Evolutionary conservation across 2,113 vertebrate genomes (phyloP).

Genomic region (Anguilla rostrata): DNA sequence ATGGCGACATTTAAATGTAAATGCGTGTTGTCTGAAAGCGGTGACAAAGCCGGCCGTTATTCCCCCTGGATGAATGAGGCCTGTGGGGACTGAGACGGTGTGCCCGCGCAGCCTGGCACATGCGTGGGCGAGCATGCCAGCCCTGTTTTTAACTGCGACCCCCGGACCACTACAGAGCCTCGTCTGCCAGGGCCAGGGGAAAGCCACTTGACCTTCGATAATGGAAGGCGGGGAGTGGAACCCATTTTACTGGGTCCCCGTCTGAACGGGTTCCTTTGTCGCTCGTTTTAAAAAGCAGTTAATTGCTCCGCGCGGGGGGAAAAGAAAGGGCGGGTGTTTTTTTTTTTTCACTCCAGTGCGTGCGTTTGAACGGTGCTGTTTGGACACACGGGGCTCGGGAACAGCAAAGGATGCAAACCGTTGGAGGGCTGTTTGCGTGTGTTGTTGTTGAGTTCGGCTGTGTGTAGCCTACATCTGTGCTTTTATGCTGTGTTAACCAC

Average conservation of each 20-base stretch:
- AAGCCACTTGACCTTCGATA: constrained; percentile 82
- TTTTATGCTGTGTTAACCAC: background rate
- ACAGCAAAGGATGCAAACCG: background rate
- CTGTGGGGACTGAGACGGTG: constrained; percentile 69
- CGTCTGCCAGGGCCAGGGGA: constrained; percentile 71
- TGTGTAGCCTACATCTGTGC: background rate
- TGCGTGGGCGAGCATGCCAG: constrained; percentile 21
- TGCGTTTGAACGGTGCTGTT: background rate
- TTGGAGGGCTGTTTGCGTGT: background rate
- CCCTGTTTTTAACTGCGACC: constrained; percentile 58
- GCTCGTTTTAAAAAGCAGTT: constrained; percentile 80
- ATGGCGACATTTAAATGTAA: background rate
- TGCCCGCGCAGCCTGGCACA: constrained; percentile 59
- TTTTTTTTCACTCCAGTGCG: background rate
- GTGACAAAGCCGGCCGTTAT: constrained; percentile 75
- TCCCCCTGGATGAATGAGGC: constrained; percentile 75
- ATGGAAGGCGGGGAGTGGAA: constrained; percentile 67
- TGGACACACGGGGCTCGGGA: background rate
- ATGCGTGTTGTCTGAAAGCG: constrained; percentile 60
- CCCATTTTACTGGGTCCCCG: constrained; percentile 83
- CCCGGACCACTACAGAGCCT: constrained; percentile 73
- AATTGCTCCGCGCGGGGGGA: constrained; percentile 82
- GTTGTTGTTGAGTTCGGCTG: background rate
- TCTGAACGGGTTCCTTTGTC: constrained; percentile 85
- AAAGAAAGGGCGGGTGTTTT: constrained; percentile 42